phyloP scores from a whole-genome alignment of 2,113 vertebrate genomes.

The Rhegmatorhina hoffmannsi region DNA sequence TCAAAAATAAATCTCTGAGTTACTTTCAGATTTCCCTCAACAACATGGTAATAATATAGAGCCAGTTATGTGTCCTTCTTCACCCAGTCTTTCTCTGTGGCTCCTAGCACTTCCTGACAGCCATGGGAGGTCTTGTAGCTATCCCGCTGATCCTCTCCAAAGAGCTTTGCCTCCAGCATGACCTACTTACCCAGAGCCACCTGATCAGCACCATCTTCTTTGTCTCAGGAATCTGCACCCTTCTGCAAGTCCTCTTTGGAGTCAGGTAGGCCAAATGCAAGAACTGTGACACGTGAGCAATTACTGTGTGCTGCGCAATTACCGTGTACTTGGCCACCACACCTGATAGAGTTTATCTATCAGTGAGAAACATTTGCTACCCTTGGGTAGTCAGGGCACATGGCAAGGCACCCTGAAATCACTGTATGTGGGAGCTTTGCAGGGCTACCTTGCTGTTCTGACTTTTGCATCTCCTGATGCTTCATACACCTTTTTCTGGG shows the following conservation, averaged over 20 bases:
- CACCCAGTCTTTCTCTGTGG: background rate
- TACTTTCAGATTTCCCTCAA: background rate
- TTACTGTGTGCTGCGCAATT: background rate
- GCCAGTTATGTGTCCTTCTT: background rate
- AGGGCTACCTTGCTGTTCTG: background rate
- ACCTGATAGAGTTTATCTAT: background rate
- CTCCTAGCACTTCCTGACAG: conserved; percentile 91
- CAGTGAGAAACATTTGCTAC: background rate
- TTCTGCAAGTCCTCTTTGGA: conserved; percentile 93
- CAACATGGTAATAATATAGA: background rate
- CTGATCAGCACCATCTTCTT: conserved; percentile 98
- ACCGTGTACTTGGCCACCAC: background rate
- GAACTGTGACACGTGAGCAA: background rate
- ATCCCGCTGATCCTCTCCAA: conserved; percentile 91
- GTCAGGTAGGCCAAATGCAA: conserved; percentile 82
- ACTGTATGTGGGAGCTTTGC: background rate
- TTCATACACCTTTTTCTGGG: background rate
- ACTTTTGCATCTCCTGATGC: background rate
- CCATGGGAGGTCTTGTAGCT: conserved; percentile 89
- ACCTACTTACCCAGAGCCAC: conserved; percentile 91
- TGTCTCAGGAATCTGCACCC: conserved; percentile 91
- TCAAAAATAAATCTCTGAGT: background rate
- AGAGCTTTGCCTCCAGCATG: conserved; percentile 89
- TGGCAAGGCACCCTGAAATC: background rate
- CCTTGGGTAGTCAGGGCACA: background rate